A percentile compares a stretch with the other conserved stretches of the same genome.
These are phyloP conservation scores for Parauchenoglanis punctatus DNA, from an alignment of 2,797 vertebrate genomes.

Conservation along the genomic window DNA sequence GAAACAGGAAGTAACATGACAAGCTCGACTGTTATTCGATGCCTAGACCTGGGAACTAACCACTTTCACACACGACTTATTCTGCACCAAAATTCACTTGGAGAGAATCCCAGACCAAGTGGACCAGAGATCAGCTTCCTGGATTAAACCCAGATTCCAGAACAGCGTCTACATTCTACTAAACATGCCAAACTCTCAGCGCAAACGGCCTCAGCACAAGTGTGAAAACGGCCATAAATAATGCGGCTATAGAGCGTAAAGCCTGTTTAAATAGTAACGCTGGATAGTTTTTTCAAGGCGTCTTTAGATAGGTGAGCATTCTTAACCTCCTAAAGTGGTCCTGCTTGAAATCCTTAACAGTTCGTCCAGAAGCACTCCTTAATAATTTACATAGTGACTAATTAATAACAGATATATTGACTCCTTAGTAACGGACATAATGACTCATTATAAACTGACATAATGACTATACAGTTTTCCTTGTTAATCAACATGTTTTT, in stretches of 20 bases:
- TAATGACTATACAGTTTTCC: no score
- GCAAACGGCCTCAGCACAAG: background rate
- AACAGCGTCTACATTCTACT: background rate
- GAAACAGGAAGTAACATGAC: background rate
- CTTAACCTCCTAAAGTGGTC: background rate
- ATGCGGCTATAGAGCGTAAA: background rate
- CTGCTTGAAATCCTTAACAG: background rate
- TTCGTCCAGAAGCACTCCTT: background rate
- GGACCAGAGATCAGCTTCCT: background rate
- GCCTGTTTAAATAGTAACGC: background rate
- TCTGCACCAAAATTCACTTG: background rate
- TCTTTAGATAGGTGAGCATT: background rate
- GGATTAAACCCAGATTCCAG: background rate
- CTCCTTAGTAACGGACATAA: background rate
- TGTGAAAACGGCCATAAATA: background rate
- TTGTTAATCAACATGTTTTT: background rate
- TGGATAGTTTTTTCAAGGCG: background rate
- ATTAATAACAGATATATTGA: background rate
- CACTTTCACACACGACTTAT: background rate
- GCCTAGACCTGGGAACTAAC: background rate
- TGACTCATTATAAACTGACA: background rate
- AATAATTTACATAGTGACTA: background rate
- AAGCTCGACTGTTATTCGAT: background rate
- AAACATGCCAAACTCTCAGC: background rate
- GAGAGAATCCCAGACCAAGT: conserved; percentile 5